phyloP scores from a whole-genome alignment of 2,113 vertebrate species.

The Fulica atra region DNA sequence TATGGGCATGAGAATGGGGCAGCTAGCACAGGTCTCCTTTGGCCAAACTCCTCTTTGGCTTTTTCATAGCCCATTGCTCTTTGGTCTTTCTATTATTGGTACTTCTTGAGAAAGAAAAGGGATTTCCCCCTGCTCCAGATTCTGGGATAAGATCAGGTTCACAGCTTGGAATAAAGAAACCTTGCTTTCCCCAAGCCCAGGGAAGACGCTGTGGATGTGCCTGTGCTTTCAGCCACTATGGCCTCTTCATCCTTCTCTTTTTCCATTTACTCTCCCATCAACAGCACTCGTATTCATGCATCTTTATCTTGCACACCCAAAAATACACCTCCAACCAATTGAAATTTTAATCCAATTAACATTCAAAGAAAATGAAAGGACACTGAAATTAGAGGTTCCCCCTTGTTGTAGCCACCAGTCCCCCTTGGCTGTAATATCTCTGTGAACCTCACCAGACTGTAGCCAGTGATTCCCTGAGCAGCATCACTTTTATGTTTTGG shows the following conservation, averaged over 20 bases:
- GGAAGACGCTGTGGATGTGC: not conserved
- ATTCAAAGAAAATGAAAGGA: not conserved
- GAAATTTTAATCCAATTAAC: conserved; percentile 49
- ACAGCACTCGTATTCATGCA: accelerated
- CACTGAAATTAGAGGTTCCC: not conserved
- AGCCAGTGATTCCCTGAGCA: accelerated
- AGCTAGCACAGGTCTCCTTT: not conserved
- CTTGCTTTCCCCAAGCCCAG: not conserved
- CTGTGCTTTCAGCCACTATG: accelerated
- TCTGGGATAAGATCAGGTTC: not conserved
- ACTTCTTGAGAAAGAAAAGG: not conserved
- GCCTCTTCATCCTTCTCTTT: not conserved
- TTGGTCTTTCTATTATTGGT: not conserved
- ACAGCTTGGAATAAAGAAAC: not conserved
- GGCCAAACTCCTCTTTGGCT: not conserved
- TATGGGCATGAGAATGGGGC: not conserved
- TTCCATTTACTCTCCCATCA: not conserved
- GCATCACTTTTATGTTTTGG: not conserved
- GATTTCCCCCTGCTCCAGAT: not conserved
- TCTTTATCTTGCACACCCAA: not conserved
- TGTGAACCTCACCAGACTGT: not conserved
- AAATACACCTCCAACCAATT: not conserved
- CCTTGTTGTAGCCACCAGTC: not conserved
- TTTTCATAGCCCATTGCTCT: not conserved
- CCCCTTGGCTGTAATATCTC: not conserved